Evolutionary conservation across 2,888 invertebrate species (phyloP), one percentile per base, ranked within the genome.

Genomic region (Dolichopus griseipennis): DNA sequence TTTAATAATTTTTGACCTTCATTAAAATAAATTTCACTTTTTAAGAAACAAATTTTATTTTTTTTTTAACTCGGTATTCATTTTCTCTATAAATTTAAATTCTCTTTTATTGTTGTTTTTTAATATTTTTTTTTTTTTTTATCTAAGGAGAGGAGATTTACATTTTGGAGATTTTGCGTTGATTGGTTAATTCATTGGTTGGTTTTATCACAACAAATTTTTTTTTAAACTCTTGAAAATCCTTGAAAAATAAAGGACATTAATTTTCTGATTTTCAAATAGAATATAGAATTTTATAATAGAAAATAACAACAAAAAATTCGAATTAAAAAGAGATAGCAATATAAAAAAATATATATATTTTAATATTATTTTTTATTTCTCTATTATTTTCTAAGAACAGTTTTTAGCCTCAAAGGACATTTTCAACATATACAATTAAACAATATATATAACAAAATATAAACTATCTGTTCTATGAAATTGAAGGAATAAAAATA

Each of bases 11-110:
- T 18, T 52, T 52, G 52, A 52, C 52, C 52, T 52, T 52, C 52
- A 52, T 52, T 52, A 52, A 52, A 52, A 52, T 52, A 52, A 52
- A 52, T 52, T 52, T 52, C 52, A 52, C n/a, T 52, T 52, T 52
- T 52, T 18, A 18, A 52, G 18, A 52, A 12, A 6, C 8, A 6
- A 6, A 9, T 41, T 41, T 41, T 6, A 41, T 41, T 41, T 41
- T 41, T 15, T 7, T 41, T 41, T 41, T 41, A n/a, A n/a, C n/a
- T n/a, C n/a, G n/a, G n/a, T n/a, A n/a, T n/a, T n/a, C n/a, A 41
- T 52, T 52, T 52, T 52, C n/a, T n/a, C n/a, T n/a, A n/a, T n/a
- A n/a, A n/a, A 15, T 52, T 52, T 52, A 5, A 52, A 18, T 52
- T 52, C 18, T 52, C 6, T 52, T 52, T 52, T 52, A 18, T 52